A percentile compares a stretch with the other conserved stretches of the same genome.
These are phyloP conservation scores for Muscicapa adusta DNA, from an alignment of 2,113 vertebrate genomes.

Conservation along the genomic window DNA sequence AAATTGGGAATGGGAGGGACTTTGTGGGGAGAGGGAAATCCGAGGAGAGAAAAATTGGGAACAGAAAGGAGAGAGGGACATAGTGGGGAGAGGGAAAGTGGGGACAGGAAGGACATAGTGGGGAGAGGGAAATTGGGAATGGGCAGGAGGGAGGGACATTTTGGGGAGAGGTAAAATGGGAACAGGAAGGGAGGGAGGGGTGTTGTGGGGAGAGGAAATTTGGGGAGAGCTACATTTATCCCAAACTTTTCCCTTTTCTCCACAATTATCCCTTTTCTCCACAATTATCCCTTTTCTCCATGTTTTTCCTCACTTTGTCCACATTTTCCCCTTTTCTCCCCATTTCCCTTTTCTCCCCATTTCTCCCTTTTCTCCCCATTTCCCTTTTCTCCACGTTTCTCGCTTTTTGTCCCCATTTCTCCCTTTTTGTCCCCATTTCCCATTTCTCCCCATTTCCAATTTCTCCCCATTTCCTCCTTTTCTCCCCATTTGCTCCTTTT, in stretches of 20 bases:
- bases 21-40: too few relatives aligned
- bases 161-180: background rate
- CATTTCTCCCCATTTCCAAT: too few relatives aligned
- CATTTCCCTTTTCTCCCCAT: background rate
- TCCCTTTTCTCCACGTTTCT: too few relatives aligned
- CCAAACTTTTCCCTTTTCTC: background rate
- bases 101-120: fast-evolving
- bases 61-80: background rate
- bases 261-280: background rate
- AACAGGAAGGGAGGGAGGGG: too few relatives aligned
- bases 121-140: fast-evolving
- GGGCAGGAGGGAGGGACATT: too few relatives aligned
- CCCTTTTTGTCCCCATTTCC: too few relatives aligned
- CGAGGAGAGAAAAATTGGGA: background rate
- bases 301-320: background rate
- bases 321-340: background rate
- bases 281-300: background rate
- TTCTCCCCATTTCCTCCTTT: too few relatives aligned
- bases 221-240: background rate
- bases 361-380: background rate
- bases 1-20: background rate
- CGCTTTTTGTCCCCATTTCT: too few relatives aligned
- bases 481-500: too few relatives aligned
- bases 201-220: too few relatives aligned
- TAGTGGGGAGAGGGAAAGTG: fast-evolving